These are phyloP conservation scores for Schrankia costaestrigalis DNA, from an alignment of 2,888 invertebrate species.

Conservation along the genomic window DNA sequence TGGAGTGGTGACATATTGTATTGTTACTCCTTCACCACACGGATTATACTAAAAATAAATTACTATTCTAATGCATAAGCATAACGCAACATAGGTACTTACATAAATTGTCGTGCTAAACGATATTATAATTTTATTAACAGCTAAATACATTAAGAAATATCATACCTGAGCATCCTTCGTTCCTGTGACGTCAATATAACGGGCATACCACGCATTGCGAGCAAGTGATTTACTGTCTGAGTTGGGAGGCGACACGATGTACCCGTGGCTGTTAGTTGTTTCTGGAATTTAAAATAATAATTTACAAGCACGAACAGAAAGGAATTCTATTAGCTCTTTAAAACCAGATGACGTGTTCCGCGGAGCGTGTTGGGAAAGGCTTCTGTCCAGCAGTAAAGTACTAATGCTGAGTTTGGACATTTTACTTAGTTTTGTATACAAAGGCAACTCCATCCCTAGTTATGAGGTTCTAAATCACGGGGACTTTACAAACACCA, in stretches of 20 bases:
- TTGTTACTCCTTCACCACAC: too few species aligned
- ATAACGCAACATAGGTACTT: too few species aligned
- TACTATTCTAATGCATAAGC: too few species aligned
- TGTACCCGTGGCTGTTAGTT: slow-evolving; percentile 44
- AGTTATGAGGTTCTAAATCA: too few species aligned
- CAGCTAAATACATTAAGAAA: neutral
- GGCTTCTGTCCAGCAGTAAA: too few species aligned
- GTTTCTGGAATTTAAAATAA: slow-evolving; percentile 53
- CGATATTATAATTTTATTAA: neutral
- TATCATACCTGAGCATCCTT: slow-evolving; percentile 57
- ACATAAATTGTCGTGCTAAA: too few species aligned
- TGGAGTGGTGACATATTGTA: too few species aligned
- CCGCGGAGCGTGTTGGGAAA: slow-evolving; percentile 56
- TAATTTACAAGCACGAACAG: slow-evolving; percentile 2
- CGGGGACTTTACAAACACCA: too few species aligned
- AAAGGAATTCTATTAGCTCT: neutral
- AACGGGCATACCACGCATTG: slow-evolving; percentile 61
- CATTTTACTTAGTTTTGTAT: too few species aligned
- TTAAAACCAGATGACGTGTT: slow-evolving; percentile 44
- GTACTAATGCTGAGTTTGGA: too few species aligned
- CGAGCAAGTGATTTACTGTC: slow-evolving; percentile 65
- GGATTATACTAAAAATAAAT: too few species aligned
- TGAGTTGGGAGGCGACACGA: slow-evolving; percentile 55
- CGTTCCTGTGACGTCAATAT: slow-evolving; percentile 62
- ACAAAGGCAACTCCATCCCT: too few species aligned